Conservation (phyloP, 92 coral and sea anemone genomes). For the Zoanthus sansibaricus region DNA sequence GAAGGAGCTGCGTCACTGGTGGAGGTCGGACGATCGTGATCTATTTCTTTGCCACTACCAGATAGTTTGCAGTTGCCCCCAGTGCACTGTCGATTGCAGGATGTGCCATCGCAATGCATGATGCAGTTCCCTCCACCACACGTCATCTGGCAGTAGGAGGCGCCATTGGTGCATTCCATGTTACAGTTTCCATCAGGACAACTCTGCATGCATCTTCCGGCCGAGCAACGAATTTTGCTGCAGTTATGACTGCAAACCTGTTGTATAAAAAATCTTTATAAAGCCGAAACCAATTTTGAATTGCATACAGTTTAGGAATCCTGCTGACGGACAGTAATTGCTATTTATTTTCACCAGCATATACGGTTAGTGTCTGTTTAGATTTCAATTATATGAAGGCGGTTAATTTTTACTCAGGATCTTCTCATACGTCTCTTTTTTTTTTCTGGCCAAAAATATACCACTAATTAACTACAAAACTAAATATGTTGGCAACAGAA, state of each 20-base stretch:
- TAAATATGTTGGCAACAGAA: no score
- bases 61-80: slow-evolving; percentile 2
- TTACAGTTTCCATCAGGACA: slow-evolving; percentile 18
- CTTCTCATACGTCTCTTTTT: no score
- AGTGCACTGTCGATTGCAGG: slow-evolving; percentile 8
- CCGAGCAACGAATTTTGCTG: slow-evolving; percentile 16
- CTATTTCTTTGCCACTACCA: slow-evolving; percentile 17
- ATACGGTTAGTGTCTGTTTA: no score
- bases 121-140: slow-evolving; percentile 7
- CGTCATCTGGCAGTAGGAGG: slow-evolving; percentile 22
- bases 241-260: slow-evolving; percentile 27
- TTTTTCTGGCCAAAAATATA: no score
- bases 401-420: no score
- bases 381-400: no score
- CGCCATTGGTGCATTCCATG: slow-evolving; percentile 10
- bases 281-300: no score
- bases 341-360: no score
- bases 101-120: slow-evolving; percentile 25
- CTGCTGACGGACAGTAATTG: no score
- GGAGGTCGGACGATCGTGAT: not conserved
- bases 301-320: no score
- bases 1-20: not conserved
- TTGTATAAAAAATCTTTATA: not conserved
- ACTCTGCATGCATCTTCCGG: slow-evolving; percentile 22
- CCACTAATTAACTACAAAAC: no score